These are phyloP conservation scores for Amblyjoppa fuscipennis DNA, from an alignment of 2,888 invertebrate genomes.

Conservation along the genomic window DNA sequence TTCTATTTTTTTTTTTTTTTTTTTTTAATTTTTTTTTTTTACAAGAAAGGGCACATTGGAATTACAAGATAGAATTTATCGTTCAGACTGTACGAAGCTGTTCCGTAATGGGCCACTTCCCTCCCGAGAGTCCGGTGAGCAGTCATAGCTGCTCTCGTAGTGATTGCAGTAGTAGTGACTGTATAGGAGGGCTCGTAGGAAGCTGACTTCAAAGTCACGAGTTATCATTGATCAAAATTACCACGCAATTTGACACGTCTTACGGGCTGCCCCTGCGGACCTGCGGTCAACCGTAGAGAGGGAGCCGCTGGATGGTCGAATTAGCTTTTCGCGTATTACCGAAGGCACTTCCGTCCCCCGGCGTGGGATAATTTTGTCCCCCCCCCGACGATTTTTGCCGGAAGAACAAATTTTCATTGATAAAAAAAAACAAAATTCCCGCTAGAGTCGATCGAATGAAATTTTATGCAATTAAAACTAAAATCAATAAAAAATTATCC, in stretches of 20 bases:
- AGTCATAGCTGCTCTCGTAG: slow-evolving; percentile 57
- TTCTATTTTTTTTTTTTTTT: background rate
- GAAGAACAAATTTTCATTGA: too few relatives aligned
- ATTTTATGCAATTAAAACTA: slow-evolving; percentile 16
- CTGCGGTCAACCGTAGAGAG: background rate
- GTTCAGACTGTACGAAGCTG: slow-evolving; percentile 82
- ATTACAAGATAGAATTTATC: slow-evolving; percentile 73
- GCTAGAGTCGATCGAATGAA: background rate
- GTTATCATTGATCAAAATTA: slow-evolving; percentile 85
- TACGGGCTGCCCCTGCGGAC: slow-evolving; percentile 63
- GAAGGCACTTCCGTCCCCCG: slow-evolving; percentile 41
- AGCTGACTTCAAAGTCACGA: slow-evolving; percentile 85
- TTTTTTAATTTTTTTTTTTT: background rate
- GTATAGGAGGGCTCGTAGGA: slow-evolving; percentile 80
- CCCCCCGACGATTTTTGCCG: background rate
- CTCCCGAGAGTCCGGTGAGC: slow-evolving; percentile 75
- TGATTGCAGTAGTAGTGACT: slow-evolving; percentile 36
- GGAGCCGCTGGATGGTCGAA: slow-evolving; percentile 49
- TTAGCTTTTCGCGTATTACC: slow-evolving; percentile 63
- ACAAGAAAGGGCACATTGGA: background rate
- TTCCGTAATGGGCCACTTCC: slow-evolving; percentile 84
- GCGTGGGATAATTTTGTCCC: slow-evolving; percentile 23
- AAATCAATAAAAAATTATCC: background rate
- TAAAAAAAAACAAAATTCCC: too few relatives aligned
- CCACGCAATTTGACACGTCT: slow-evolving; percentile 79